Evolutionary conservation across 2,888 invertebrate species (phyloP), one percentile per base, ranked within the genome.

Genomic region (Caenorhabditis doughertyi): DNA sequence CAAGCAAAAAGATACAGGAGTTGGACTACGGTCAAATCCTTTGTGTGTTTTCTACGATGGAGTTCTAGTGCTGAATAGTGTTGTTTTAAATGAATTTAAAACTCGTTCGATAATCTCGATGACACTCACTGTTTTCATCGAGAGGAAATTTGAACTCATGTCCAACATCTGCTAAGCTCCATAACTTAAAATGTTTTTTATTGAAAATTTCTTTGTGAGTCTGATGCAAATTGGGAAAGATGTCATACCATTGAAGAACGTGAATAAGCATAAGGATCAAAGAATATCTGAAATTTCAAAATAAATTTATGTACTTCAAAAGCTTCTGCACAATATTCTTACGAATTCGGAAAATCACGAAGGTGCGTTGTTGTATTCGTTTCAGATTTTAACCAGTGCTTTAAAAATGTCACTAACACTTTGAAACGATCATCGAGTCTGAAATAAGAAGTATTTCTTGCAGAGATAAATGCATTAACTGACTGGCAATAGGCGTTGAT

Each of bases 401-500:
- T 79, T 9, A 79, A 8, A 16, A 71, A 71, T 4, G 27, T 55
- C 11, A 65, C 64, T 1, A 79, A 42, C 2, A 71, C n/a, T 18
- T 56, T n/a, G 16, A 79, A 64, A 1, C 70, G 55, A 9, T 56
- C 56, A 18, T 79, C 64, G 0, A 79, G 49, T 49, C 79, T 79
- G 35, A 25, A 77, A 42, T 0, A 47, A 18, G 13, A 1, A 29
- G 16, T 32, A 13, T 39, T 39, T 5, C 9, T 21, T 29, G 21
- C n/a, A 16, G 23, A 7, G 5, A 21, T 9, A 2, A 23, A 18
- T 3, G 11, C 8, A 27, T 8, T 11, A 42, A 35, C 79, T 64
- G 3, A 79, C 79, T 71, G 70, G 64, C 70, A 70, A 27, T 71
- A 64, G 3, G 65, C 70, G 11, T 79, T 71, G 27, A 79, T 64